phyloP scores from a whole-genome alignment of 92 coral and sea anemone genomes.

The Bergia puertoricense region DNA sequence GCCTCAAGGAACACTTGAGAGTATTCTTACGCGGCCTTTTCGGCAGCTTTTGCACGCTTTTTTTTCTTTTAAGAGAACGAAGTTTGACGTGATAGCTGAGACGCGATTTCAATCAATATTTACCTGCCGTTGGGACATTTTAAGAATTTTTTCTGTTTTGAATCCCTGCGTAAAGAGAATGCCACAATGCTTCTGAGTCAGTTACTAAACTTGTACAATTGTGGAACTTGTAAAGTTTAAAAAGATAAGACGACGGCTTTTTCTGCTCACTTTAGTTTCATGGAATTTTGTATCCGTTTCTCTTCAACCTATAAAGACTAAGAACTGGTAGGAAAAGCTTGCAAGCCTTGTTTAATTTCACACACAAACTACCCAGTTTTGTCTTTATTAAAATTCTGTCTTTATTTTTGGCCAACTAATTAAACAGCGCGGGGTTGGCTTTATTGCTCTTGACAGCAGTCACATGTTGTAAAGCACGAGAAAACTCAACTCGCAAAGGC shows the following conservation, averaged over 20 bases:
- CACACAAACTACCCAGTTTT: constrained; percentile 9
- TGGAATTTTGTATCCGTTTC: background rate
- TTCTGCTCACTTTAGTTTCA: background rate
- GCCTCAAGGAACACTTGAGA: constrained; percentile 44
- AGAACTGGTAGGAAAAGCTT: background rate
- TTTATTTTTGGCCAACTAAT: constrained; percentile 19
- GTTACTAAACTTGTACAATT: background rate
- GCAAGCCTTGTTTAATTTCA: background rate
- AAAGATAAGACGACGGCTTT: background rate
- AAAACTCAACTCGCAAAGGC: background rate
- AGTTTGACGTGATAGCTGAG: constrained; percentile 17
- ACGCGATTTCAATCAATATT: constrained; percentile 24
- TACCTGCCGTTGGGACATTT: constrained; percentile 20
- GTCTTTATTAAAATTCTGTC: constrained; percentile 23
- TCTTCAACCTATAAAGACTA: background rate
- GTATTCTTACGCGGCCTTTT: constrained; percentile 25
- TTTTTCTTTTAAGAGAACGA: background rate
- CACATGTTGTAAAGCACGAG: background rate
- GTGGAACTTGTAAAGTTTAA: background rate
- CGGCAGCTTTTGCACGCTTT: constrained; percentile 4
- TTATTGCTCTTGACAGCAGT: background rate
- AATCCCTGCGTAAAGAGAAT: background rate
- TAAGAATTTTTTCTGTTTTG: constrained; percentile 13
- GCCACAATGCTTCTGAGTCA: background rate
- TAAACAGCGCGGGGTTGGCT: background rate